Base-by-base conservation (phyloP, 2,888 invertebrate species). In the Elegia similella region DNA sequence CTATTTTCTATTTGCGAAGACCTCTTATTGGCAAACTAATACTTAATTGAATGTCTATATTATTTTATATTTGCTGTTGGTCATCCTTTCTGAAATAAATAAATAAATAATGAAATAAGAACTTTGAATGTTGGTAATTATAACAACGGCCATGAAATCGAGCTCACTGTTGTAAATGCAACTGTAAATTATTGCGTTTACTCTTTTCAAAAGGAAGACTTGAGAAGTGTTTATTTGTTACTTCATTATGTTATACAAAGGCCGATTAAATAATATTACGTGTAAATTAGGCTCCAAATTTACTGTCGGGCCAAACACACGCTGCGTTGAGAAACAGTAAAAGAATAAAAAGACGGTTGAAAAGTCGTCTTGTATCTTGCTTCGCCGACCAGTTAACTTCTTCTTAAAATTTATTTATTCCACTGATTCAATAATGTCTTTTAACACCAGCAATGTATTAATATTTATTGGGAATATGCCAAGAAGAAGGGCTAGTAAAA, bases 261-360 rank as follows among this genome's bases (percentile, higher is more conserved):
- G 13, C 7, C n/a, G 30, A 48, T 56, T 55, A 38, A 56, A 48
- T 56, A 48, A 48, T 42, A 48, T 42, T 42, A 48, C 38, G 16
- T 56, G 48, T 56, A 48, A 48, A 55, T 55, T 48, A 55, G 29
- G 42, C 29, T 50, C 42, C 13, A 13, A 50, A 48, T 47, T 23
- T 38, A 55, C 32, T 6, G 52, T 54, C 29, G 12, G 13, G 13
- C 53, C 12, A 23, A 15, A 32, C 38, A 34, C 32, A 38, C 30
- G 29, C 44, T 44, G 32, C 30, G 29, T 34, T 44, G 32, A 17
- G 44, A 44, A 53, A 46, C 16, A 16, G 16, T 30, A 46, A 47
- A 13, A n/a, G 7, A 47, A 34, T 38, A 16, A 23, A 47, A 55
- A 47, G 16, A 29, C 17, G 29, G 29, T 16, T 16, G n/a, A 13